Conservation (phyloP, 23 tunicate genomes). For the Diplosoma virens region DNA sequence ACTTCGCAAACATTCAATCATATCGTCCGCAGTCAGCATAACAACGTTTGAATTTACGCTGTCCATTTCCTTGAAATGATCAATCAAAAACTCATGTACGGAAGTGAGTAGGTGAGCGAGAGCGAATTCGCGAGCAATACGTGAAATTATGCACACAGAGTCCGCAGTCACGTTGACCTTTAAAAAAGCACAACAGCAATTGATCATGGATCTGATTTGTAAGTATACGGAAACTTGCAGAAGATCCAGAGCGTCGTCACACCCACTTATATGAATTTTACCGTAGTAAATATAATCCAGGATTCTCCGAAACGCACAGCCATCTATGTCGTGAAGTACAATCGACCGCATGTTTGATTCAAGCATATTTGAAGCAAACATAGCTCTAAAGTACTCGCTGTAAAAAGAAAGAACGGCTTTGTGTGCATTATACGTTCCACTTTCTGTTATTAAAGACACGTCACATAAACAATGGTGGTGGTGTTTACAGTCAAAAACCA, state of each 20-base stretch:
- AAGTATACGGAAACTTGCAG: slow-evolving; percentile 45
- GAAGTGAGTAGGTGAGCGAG: not conserved
- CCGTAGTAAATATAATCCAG: slow-evolving; percentile 75
- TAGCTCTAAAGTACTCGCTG: slow-evolving; percentile 72
- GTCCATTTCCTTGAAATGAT: slow-evolving; percentile 53
- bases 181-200: slow-evolving; percentile 32
- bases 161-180: slow-evolving; percentile 12
- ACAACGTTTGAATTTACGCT: slow-evolving; percentile 2
- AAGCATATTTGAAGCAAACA: slow-evolving; percentile 77
- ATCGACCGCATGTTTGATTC: slow-evolving; percentile 35
- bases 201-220: slow-evolving; percentile 45
- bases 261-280: slow-evolving; percentile 25
- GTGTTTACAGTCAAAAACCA: too few species aligned
- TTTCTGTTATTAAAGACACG: slow-evolving; percentile 52
- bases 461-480: slow-evolving; percentile 51
- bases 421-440: slow-evolving; percentile 33
- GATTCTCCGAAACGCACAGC: slow-evolving; percentile 7
- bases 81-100: slow-evolving; percentile 10
- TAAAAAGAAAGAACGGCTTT: slow-evolving; percentile 61
- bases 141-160: slow-evolving; percentile 30
- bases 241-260: slow-evolving; percentile 24
- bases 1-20: slow-evolving; percentile 27
- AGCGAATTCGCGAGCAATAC: slow-evolving; percentile 33
- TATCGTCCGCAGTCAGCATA: slow-evolving; percentile 25
- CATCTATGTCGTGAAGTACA: slow-evolving; percentile 21